These are phyloP conservation scores for Epinotia brunnichana DNA, from an alignment of 2,888 invertebrate species.

Conservation along the genomic window DNA sequence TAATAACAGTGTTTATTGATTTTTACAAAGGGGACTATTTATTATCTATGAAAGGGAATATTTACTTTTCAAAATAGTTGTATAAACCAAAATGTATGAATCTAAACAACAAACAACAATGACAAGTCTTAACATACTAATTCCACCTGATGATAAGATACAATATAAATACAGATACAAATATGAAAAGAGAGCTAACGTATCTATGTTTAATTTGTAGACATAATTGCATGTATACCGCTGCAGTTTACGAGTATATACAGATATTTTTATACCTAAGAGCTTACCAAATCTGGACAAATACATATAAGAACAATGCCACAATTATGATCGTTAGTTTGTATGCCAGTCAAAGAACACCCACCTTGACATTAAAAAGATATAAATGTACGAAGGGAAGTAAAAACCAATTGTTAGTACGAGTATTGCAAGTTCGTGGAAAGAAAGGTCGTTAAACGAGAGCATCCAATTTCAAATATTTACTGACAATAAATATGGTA, in stretches of 20 bases:
- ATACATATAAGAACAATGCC: not conserved
- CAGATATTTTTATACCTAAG: not conserved
- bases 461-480: slow-evolving; percentile 7
- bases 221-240: no score
- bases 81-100: no score
- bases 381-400: slow-evolving; percentile 7
- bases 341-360: not conserved
- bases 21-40: not conserved
- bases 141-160: no score
- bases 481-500: not conserved
- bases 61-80: no score
- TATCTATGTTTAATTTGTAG: no score
- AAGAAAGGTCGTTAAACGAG: slow-evolving; percentile 22
- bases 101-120: no score
- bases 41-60: no score
- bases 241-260: no score
- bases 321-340: not conserved
- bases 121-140: no score
- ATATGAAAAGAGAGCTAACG: no score
- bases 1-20: not conserved
- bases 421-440: not conserved
- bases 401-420: slow-evolving; percentile 22
- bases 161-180: no score
- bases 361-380: slow-evolving; percentile 11
- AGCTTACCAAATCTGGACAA: not conserved